phyloP scores from a whole-genome alignment of 2,797 vertebrate species.

The Enoplosus armatus region DNA sequence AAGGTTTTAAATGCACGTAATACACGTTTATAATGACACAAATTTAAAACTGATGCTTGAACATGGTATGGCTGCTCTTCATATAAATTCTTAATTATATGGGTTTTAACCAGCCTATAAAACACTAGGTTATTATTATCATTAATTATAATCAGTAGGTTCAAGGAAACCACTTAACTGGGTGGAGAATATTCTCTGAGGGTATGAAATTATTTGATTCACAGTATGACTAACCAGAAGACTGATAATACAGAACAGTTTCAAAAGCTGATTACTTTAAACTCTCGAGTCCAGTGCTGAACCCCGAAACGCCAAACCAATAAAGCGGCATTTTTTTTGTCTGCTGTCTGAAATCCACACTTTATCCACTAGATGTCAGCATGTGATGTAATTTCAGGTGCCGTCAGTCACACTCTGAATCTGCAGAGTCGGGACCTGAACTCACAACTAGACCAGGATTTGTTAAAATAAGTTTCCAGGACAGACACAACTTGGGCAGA shows the following conservation, averaged over 20 bases:
- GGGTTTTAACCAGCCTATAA: background rate
- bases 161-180: background rate
- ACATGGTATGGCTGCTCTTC: background rate
- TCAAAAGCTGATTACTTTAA: background rate
- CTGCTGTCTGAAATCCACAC: background rate
- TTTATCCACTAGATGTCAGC: constrained; percentile 73
- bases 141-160: background rate
- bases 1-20: background rate
- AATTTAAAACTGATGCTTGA: background rate
- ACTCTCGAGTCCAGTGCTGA: background rate
- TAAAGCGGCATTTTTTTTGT: background rate
- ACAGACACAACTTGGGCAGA: background rate
- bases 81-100: background rate
- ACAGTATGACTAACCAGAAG: background rate
- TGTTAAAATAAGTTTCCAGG: background rate
- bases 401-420: background rate
- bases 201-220: background rate
- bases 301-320: background rate
- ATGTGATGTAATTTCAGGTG: constrained; percentile 17
- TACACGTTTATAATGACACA: background rate
- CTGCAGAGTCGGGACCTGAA: constrained; percentile 32
- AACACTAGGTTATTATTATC: background rate
- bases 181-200: background rate
- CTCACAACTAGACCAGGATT: constrained; percentile 2
- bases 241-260: background rate